Evolutionary conservation across 2,888 invertebrate genomes (phyloP), one percentile per base, ranked within the genome.

Genomic region (Uloborus plumipes): DNA sequence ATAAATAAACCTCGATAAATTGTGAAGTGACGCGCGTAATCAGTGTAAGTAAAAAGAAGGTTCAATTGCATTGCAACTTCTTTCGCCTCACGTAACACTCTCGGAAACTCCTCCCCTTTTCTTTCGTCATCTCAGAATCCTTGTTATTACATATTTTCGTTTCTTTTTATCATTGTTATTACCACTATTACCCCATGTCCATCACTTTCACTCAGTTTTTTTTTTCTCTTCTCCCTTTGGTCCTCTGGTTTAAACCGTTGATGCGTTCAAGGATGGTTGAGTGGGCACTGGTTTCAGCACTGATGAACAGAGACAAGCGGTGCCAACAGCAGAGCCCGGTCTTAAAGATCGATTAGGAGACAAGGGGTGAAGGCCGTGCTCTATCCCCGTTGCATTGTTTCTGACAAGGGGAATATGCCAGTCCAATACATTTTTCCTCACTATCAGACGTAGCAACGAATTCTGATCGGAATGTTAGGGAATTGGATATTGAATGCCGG

Each of bases 281-380:
- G 39, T 62, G 70, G 70, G 26, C 74, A 80, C 31, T 65, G 50
- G 64, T 74, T 80, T 80, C 80, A 74, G 80, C 74, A 51, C 62
- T 58, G 70, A 69, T 80, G 74, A 74, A 64, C 80, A 80, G 73
- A 80, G 69, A 80, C 79, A 80, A 73, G 73, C 79, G 62, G 47
- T 80, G 79, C 73, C 79, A 73, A 69, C 72, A 62, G 69, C 79
- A 80, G 79, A 67, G 61, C 67, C 67, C 18, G 69, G 73, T 49
- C 67, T 61, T 39, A 61, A 66, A 62, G 62, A 62, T 67, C 61
- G 59, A 61, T 62, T 61, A 50, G 59, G 39, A 26, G 47, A 50
- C 50, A 66, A 50, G 61, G 78, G 55, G 39, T 53, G 73, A 55
- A 59, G 66, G 65, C 55, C 64, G 55, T 78, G 71, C 62, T 55